Base-by-base conservation (phyloP, 1,140 invertebrate species). In the Eubasilissa regina region DNA sequence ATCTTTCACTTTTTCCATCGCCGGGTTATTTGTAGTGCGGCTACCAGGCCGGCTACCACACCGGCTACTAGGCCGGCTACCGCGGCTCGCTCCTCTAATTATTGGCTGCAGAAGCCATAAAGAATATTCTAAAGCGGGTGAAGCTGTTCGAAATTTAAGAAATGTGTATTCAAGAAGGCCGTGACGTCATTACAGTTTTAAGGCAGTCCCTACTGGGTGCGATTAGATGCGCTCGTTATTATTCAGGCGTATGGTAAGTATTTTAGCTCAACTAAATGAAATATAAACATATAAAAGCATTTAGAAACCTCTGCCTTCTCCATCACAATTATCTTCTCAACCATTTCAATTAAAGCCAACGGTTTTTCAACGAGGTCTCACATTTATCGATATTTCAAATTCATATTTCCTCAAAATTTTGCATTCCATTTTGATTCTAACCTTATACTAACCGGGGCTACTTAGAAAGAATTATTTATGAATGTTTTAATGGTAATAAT, bases 81-180 rank as follows among this genome's bases (percentile, higher is more conserved):
- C 51, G 72, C 72, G 72, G 72, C 70, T 45, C 45, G 70, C 48
- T 44, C 75, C 45, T 77, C 56, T 77, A 77, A 77, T 77, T 77
- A 77, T 77, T 77, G 75, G 60, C 60, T 48, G 13, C 70, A 51
- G 44, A 70, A 45, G 44, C 66, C 45, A 70, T 70, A 70, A 70
- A 70, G 66, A 70, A 70, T 70, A 48, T 51, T 70, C 66, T 21
- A 70, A 48, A 70, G 51, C 66, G 19, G 44, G 66, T 45, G 66
- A 70, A 70, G 66, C 66, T 51, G 47, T 17, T 70, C 66, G n/a
- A 70, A 48, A 48, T 70, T 70, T 15, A 47, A 70, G 66, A 70
- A 70, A 56, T 51, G 48, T 48, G 51, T 51, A 70, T 45, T 51
- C 45, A 7, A 17, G 66, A 70, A 70, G 66, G 66, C 66, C 66